Percentiles rank a stretch among this genome's conserved stretches.
Conservation (phyloP, 2,113 vertebrate species). For the Nymphicus hollandicus region DNA sequence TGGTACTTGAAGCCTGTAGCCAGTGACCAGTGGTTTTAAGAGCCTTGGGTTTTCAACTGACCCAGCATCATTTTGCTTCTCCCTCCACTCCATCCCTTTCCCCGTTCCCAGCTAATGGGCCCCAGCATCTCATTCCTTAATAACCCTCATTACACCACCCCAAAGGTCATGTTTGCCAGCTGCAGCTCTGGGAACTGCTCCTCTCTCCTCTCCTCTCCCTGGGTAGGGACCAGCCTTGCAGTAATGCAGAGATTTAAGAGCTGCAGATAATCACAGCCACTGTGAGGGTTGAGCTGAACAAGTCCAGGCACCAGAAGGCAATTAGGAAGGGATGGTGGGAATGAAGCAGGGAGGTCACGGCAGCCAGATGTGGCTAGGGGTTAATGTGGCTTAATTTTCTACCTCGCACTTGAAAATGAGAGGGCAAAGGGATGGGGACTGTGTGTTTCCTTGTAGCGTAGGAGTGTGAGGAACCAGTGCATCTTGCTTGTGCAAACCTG, state of each 20-base stretch:
- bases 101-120: background rate
- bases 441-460: background rate
- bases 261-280: background rate
- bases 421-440: background rate
- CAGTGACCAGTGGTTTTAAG: background rate
- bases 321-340: background rate
- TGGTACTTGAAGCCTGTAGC: background rate
- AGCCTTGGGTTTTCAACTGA: background rate
- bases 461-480: background rate
- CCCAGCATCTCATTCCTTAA: background rate
- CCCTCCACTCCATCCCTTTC: background rate
- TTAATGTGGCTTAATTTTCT: background rate
- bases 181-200: background rate
- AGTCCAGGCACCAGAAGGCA: background rate
- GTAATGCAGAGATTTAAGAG: background rate
- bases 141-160: background rate
- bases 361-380: background rate
- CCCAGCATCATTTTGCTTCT: background rate
- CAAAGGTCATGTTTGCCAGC: fast-evolving
- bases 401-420: background rate
- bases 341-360: background rate
- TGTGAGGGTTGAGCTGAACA: fast-evolving
- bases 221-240: background rate
- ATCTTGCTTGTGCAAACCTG: background rate
- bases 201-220: background rate